A percentile compares a stretch with the other conserved stretches of the same genome.
These are phyloP conservation scores for Sinohyriopsis cumingii DNA, from an alignment of 2,888 invertebrate genomes.

Conservation along the genomic window DNA sequence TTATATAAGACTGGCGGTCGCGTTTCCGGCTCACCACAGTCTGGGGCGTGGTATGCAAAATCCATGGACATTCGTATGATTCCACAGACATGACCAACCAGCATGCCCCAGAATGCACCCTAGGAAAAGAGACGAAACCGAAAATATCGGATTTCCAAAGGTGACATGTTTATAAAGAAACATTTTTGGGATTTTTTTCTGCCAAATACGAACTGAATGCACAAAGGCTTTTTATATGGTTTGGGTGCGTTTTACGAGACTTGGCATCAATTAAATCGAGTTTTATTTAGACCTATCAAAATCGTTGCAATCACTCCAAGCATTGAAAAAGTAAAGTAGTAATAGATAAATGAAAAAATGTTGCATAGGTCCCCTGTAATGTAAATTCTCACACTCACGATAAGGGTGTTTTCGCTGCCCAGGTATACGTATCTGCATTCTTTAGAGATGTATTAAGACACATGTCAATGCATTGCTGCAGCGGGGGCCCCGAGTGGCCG, in stretches of 20 bases:
- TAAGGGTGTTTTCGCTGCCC: too few species aligned
- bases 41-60: slow-evolving; percentile 71
- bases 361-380: too few species aligned
- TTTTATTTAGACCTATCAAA: too few species aligned
- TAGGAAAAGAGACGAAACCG: slow-evolving; percentile 16
- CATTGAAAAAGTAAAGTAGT: too few species aligned
- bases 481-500: too few species aligned
- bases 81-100: slow-evolving; percentile 72
- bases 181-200: neutral
- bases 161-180: too few species aligned
- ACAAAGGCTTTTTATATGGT: neutral
- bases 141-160: neutral
- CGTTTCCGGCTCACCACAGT: slow-evolving; percentile 71
- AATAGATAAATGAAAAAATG: too few species aligned
- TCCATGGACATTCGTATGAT: slow-evolving; percentile 72
- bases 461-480: too few species aligned
- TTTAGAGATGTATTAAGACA: too few species aligned
- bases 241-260: neutral
- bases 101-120: slow-evolving; percentile 74
- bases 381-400: too few species aligned
- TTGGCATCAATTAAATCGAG: neutral
- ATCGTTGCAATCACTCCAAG: too few species aligned
- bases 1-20: slow-evolving; percentile 63
- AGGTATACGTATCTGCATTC: too few species aligned
- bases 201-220: neutral